These are phyloP conservation scores for Camelus dromedarius DNA, from an alignment of 2,113 vertebrate species.

Conservation along the genomic window DNA sequence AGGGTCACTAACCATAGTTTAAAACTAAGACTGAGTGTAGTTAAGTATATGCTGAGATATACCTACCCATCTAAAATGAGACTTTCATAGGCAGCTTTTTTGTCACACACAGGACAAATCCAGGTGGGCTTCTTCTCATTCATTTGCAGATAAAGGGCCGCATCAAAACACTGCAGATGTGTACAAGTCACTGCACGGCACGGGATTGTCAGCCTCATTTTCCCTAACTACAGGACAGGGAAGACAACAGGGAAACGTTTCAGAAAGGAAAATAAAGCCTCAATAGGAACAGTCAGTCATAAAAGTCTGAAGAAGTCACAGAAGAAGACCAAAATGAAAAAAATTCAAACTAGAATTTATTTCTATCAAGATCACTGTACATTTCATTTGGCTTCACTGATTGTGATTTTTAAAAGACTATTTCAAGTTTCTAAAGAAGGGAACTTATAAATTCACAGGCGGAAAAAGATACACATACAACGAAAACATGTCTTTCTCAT, in stretches of 20 bases:
- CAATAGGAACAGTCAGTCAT: background rate
- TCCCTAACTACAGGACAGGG: conserved; percentile 92
- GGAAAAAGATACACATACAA: background rate
- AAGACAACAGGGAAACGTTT: background rate
- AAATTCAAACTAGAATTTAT: conserved; percentile 24
- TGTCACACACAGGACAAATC: conserved; percentile 99
- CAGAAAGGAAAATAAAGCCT: background rate
- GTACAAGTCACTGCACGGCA: conserved; percentile 98
- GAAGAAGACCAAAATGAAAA: conserved; percentile 25
- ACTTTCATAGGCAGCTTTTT: conserved; percentile 97
- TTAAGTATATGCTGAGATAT: background rate
- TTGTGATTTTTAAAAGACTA: conserved; percentile 5
- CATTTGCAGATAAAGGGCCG: conserved; percentile 99
- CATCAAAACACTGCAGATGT: conserved; percentile 98
- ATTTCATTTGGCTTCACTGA: background rate
- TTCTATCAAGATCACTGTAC: background rate
- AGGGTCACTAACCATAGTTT: background rate
- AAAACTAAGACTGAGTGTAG: background rate
- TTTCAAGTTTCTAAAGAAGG: conserved; percentile 30
- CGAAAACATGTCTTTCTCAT: background rate
- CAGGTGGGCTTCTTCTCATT: conserved; percentile 99
- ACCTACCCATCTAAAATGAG: conserved; percentile 97
- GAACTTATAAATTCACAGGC: background rate
- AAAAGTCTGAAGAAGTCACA: background rate
- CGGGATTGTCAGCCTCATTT: conserved; percentile 97